A percentile compares a stretch with the other conserved stretches of the same genome.
phyloP scores from a whole-genome alignment of 2,888 invertebrate species.

The Acanthosepion pharaonis region DNA sequence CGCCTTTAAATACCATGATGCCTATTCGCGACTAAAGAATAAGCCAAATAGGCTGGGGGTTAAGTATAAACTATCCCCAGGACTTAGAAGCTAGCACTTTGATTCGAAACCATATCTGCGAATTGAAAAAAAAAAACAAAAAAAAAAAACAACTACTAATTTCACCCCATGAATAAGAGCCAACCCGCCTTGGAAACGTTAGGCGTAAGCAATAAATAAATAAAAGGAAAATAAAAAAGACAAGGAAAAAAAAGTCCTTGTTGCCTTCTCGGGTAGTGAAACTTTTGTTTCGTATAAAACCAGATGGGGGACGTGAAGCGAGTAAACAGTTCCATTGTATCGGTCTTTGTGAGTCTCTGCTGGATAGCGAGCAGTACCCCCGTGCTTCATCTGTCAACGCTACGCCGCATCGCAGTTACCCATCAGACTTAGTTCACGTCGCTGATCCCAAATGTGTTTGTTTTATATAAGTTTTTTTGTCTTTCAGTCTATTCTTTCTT shows the following conservation, averaged over 20 bases:
- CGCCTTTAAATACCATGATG: too few relatives aligned
- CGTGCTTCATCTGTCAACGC: constrained; percentile 33
- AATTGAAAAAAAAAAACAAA: background rate
- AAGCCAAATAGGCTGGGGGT: too few relatives aligned
- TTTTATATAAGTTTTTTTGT: background rate
- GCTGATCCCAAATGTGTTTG: constrained; percentile 17
- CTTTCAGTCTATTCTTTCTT: background rate
- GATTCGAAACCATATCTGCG: background rate
- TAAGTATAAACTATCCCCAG: background rate
- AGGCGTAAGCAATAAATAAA: background rate
- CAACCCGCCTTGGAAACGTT: background rate
- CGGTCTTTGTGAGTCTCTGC: background rate
- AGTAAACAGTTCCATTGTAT: background rate
- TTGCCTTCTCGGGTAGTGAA: background rate
- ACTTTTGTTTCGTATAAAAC: background rate
- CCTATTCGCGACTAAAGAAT: too few relatives aligned
- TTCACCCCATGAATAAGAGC: background rate
- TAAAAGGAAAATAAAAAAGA: background rate
- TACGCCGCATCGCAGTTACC: background rate
- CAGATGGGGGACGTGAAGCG: background rate
- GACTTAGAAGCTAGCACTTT: background rate
- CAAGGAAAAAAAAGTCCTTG: background rate
- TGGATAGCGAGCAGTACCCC: constrained; percentile 9
- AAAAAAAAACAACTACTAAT: background rate
- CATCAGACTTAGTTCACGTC: background rate